Conservation (phyloP, 2,888 invertebrate species). For the Saturnia pavonia region DNA sequence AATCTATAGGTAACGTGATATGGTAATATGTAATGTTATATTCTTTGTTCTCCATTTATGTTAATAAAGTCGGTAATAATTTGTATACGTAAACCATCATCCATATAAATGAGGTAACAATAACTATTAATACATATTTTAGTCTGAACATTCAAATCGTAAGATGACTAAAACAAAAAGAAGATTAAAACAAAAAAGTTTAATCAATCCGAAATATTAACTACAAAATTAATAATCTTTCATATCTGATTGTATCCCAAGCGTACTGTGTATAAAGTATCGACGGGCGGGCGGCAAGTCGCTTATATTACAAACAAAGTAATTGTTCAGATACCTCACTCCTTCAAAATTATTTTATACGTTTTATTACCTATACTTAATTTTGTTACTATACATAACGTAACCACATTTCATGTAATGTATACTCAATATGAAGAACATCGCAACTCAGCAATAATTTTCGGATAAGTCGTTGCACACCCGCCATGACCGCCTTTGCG, state of each 20-base stretch:
- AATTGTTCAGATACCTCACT: constrained; percentile 14
- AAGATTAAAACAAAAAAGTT: background rate
- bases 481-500: too few species aligned
- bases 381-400: too few species aligned
- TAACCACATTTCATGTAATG: too few species aligned
- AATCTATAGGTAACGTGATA: background rate
- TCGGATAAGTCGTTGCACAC: too few species aligned
- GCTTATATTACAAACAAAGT: background rate
- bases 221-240: background rate
- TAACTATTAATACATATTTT: background rate
- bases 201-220: background rate
- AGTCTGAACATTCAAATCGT: background rate
- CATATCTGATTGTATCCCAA: background rate
- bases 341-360: background rate
- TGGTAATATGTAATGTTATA: background rate
- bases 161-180: background rate
- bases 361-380: too few species aligned
- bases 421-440: too few species aligned
- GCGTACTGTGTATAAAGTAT: constrained; percentile 16
- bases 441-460: too few species aligned
- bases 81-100: background rate
- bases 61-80: background rate
- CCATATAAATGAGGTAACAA: background rate
- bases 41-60: background rate
- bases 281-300: constrained; percentile 17